Percentiles rank a stretch among this genome's conserved stretches.
phyloP scores from a whole-genome alignment of 2,888 invertebrate genomes.

The Diaprepes abbreviatus region DNA sequence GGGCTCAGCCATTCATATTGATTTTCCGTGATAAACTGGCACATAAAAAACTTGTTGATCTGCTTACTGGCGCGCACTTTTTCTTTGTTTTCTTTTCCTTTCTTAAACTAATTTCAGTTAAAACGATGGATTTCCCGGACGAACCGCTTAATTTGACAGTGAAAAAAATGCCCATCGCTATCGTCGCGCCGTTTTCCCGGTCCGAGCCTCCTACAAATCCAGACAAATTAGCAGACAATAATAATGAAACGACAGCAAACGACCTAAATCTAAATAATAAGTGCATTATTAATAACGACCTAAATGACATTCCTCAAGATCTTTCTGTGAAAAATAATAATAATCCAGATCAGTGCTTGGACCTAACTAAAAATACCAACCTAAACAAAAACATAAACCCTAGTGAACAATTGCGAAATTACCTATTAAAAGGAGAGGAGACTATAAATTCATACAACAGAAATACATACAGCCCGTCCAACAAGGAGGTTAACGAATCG shows the following conservation, averaged over 20 bases:
- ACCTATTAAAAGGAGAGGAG: constrained; percentile 61
- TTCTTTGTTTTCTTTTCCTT: constrained; percentile 26
- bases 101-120: constrained; percentile 52
- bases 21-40: constrained; percentile 68
- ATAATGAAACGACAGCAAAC: constrained; percentile 38
- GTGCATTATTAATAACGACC: constrained; percentile 61
- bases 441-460: constrained; percentile 66
- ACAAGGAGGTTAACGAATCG: constrained; percentile 55
- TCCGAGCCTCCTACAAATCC: constrained; percentile 50
- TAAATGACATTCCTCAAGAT: constrained; percentile 67
- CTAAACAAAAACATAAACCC: constrained; percentile 51
- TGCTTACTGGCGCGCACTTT: constrained; percentile 30
- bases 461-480: constrained; percentile 63
- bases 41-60: constrained; percentile 72
- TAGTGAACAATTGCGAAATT: constrained; percentile 62
- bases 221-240: constrained; percentile 51
- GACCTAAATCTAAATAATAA: constrained; percentile 37
- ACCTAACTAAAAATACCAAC: constrained; percentile 55
- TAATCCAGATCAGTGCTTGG: constrained; percentile 54
- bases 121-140: constrained; percentile 55
- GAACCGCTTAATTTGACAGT: constrained; percentile 70
- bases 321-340: constrained; percentile 60
- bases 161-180: constrained; percentile 71
- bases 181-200: constrained; percentile 68
- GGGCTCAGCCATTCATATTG: constrained; percentile 68